A percentile compares a stretch with the other conserved stretches of the same genome.
These are phyloP conservation scores for Ageneiosus marmoratus DNA, from an alignment of 2,113 vertebrate species.

Conservation along the genomic window DNA sequence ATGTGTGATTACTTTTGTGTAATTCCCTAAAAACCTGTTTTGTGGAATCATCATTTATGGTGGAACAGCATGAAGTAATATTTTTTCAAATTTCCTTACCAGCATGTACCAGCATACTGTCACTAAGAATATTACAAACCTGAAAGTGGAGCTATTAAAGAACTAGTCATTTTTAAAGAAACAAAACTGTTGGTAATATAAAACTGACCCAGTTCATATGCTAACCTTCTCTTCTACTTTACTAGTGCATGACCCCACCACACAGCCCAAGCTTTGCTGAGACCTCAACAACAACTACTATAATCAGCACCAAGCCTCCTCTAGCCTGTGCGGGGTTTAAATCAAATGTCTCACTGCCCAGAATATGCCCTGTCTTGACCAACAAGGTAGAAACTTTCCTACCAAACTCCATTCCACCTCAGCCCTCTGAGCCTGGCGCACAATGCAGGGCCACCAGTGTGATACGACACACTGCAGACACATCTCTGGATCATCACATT, in stretches of 20 bases:
- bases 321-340: conserved; percentile 69
- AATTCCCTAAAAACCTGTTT: background rate
- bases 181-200: background rate
- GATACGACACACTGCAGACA: conserved; percentile 84
- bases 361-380: conserved; percentile 56
- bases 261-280: conserved; percentile 90
- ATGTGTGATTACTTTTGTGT: background rate
- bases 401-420: conserved; percentile 55
- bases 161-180: background rate
- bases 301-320: conserved; percentile 53
- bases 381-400: background rate
- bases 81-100: background rate
- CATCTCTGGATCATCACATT: conserved; percentile 58
- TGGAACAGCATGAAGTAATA: background rate
- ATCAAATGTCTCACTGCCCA: conserved; percentile 55
- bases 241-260: conserved; percentile 95
- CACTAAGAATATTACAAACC: background rate
- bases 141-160: background rate
- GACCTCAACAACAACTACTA: conserved; percentile 64
- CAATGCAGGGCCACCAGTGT: conserved; percentile 82
- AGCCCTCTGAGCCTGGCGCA: conserved; percentile 48
- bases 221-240: conserved; percentile 25
- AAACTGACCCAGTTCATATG: background rate
- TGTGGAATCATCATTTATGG: background rate
- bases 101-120: background rate